Base-by-base conservation (phyloP, 2,113 vertebrate species). In the Burhinus oedicnemus region DNA sequence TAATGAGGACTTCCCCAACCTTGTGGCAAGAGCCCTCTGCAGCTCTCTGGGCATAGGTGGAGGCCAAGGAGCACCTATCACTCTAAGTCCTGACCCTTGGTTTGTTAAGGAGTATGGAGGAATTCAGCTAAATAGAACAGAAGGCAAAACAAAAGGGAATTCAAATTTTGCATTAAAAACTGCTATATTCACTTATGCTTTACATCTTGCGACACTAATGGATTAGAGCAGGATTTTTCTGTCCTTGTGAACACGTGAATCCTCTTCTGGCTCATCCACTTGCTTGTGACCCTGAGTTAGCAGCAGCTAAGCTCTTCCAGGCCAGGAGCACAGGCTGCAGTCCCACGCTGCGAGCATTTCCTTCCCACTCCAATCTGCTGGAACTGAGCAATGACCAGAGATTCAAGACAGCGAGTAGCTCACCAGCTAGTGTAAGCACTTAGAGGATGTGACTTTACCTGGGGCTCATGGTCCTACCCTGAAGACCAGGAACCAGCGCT, bases 331-430 rank as follows among this genome's bases (percentile, higher is more conserved):
- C 49, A 61, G 45, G 38, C 30, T 84, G 36, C 29, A 27, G 25
- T 34, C 22, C 44, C 26, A 36, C n/a, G 20, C 21, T 69, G n/a
- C 0, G 0, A 38, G 64, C 3, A 26, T 45, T 71, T 83, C 20
- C 27, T 76, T 44, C 30, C 66, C 11, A 22, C 5, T 66, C 17
- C 60, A 64, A 47, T n/a, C 15, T 0, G 0, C 12, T 23, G 38
- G 61, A 75, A 27, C 5, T 21, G 29, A 72, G 32, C 20, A 57
- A 20, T 0, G 6, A 68, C 21, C 34, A 87, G 34, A 34, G 29
- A 64, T 2, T 29, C 30, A 58, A 64, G 40, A 83, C 9, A 64
- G 8, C 0, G 0, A 81, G 23, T 36, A 82, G 34, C 18, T 61
- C 42, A 40, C 11, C 70, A 70, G 16, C 16, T 30, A 36, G 15